Conservation (phyloP, 2,113 vertebrate genomes). For the Sander lucioperca region DNA sequence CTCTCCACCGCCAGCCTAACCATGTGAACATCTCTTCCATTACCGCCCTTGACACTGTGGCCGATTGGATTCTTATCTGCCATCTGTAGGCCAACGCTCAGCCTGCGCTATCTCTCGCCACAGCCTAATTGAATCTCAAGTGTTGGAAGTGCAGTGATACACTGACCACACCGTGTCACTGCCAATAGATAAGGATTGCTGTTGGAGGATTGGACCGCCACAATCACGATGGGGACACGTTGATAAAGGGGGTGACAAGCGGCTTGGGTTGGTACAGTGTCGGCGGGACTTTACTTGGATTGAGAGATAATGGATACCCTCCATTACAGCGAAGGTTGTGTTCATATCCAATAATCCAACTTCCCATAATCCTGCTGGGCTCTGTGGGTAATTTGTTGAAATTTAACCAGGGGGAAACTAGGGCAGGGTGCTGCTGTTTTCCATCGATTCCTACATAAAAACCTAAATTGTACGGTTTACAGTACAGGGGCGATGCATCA, state of each 20-base stretch:
- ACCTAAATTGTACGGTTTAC: not conserved
- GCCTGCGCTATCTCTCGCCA: slow-evolving; percentile 62
- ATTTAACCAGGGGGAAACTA: slow-evolving; percentile 50
- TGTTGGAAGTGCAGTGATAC: slow-evolving; percentile 77
- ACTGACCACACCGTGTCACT: slow-evolving; percentile 72
- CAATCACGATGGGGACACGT: slow-evolving; percentile 60
- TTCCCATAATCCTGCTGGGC: slow-evolving; percentile 55
- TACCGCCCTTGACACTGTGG: slow-evolving; percentile 73
- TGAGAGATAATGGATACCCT: slow-evolving; percentile 68
- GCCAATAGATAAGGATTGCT: slow-evolving; percentile 75
- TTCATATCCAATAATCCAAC: slow-evolving; percentile 56
- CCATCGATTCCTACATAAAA: slow-evolving; percentile 26
- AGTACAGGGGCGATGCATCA: not conserved
- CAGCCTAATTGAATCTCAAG: slow-evolving; percentile 82
- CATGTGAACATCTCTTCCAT: slow-evolving; percentile 71
- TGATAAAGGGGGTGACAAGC: slow-evolving; percentile 67
- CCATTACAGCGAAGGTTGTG: slow-evolving; percentile 62
- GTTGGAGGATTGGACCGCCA: slow-evolving; percentile 64
- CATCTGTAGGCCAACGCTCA: slow-evolving; percentile 64
- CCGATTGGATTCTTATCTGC: slow-evolving; percentile 82
- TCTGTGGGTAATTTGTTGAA: slow-evolving; percentile 59
- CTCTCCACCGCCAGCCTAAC: slow-evolving; percentile 24
- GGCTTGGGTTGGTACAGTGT: slow-evolving; percentile 41
- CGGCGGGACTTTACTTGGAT: slow-evolving; percentile 47
- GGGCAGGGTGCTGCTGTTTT: slow-evolving; percentile 8